Base-by-base conservation (phyloP, 1,140 invertebrate genomes). In the Homarus americanus region DNA sequence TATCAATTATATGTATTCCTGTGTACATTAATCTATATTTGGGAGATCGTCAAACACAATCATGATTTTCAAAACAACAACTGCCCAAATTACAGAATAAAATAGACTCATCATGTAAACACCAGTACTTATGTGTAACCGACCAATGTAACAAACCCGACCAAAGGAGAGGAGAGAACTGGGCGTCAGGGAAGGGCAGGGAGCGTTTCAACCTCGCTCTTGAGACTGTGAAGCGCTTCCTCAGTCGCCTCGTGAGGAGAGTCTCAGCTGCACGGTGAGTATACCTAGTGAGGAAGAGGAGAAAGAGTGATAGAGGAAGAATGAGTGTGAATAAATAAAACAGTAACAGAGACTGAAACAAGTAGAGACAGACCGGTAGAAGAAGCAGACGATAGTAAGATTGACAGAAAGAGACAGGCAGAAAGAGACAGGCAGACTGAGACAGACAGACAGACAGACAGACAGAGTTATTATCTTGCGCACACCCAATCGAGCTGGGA, bases 371-470 rank as follows among this genome's bases (percentile, higher is more conserved):
- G n/a, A n/a, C n/a, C n/a, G n/a, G n/a, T n/a, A n/a, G n/a, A n/a
- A n/a, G n/a, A n/a, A n/a, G n/a, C n/a, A n/a, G n/a, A n/a, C n/a
- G n/a, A n/a, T n/a, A n/a, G n/a, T n/a, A n/a, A n/a, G n/a, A n/a
- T n/a, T n/a, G 58, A 58, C 28, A 82, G 80, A 63, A 36, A 82
- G 53, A 82, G 53, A 58, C 44, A 66, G 44, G 58, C 28, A 58
- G 41, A 82, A 44, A 82, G 44, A 82, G 44, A 78, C 10, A 38
- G 34, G 36, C 5, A 78, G 40, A 78, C 5, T 15, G 12, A 49
- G 12, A 49, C 44, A n/a, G n/a, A n/a, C n/a, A n/a, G n/a, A n/a
- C n/a, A n/a, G n/a, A n/a, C n/a, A n/a, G n/a, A n/a, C n/a, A n/a
- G n/a, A n/a, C n/a, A n/a, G n/a, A n/a, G n/a, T n/a, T n/a, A n/a